phyloP scores from a whole-genome alignment of 2,113 vertebrate species.

The Procavia capensis region DNA sequence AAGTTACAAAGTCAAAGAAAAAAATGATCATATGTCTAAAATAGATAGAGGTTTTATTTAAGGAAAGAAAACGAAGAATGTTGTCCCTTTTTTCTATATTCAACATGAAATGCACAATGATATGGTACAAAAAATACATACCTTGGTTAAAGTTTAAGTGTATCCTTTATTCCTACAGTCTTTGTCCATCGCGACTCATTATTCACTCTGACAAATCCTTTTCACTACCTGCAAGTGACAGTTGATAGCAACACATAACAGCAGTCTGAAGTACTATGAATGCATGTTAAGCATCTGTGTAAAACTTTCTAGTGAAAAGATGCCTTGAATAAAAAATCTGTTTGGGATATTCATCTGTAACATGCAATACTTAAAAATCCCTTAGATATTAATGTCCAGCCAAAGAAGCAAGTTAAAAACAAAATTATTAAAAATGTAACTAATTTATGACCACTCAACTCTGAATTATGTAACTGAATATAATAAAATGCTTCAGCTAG shows the following conservation, averaged over 20 bases:
- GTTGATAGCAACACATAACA: neutral
- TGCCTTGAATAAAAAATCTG: neutral
- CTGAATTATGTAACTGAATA: neutral
- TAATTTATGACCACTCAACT: neutral
- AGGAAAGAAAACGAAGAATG: neutral
- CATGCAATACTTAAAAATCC: slow-evolving; percentile 35
- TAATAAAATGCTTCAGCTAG: slow-evolving; percentile 13
- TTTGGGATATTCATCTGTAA: neutral
- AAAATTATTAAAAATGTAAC: neutral
- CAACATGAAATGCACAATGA: neutral
- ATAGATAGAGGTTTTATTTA: neutral
- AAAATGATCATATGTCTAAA: neutral
- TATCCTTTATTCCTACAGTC: neutral
- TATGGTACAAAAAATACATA: neutral
- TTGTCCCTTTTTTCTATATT: neutral
- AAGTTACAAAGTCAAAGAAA: neutral
- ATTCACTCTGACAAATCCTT: too few species aligned
- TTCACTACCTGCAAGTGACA: neutral
- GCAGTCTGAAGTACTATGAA: neutral
- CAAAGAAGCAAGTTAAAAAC: neutral
- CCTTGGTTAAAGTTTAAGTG: neutral
- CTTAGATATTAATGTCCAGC: neutral
- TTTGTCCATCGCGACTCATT: neutral
- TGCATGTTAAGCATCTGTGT: neutral
- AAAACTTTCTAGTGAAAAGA: neutral